Conservation (phyloP, 2,797 vertebrate genomes). For the Glossophaga mutica region DNA sequence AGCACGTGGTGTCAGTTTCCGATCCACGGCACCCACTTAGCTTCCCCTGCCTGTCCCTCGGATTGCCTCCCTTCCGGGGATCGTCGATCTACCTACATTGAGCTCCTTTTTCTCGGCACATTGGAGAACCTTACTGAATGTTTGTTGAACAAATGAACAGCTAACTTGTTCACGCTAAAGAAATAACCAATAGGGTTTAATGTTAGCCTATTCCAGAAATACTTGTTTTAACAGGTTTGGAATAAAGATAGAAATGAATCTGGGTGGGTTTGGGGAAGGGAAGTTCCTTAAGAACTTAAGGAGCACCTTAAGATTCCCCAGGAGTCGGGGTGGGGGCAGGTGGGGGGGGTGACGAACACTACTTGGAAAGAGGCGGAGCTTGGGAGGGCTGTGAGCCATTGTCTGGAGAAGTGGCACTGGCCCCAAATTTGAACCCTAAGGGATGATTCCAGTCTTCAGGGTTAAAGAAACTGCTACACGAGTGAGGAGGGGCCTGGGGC, state of each 20-base stretch:
- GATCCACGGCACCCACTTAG: accelerated
- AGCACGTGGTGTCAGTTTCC: not conserved
- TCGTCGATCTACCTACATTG: not conserved
- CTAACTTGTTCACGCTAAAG: not conserved
- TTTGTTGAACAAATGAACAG: not conserved
- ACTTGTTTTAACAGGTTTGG: not conserved
- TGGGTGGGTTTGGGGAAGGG: not conserved
- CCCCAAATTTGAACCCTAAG: not conserved
- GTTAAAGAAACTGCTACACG: not conserved
- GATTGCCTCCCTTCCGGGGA: not conserved
- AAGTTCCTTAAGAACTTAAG: not conserved
- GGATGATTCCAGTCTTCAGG: not conserved
- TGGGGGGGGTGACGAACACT: not conserved
- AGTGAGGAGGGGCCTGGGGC: not conserved
- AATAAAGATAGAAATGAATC: not conserved
- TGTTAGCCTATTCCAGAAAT: not conserved
- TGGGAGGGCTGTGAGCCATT: not conserved
- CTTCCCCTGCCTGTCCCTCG: not conserved
- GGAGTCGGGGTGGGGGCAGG: accelerated
- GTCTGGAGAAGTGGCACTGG: not conserved
- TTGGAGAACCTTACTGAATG: not conserved
- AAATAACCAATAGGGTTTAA: not conserved
- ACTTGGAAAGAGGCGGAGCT: not conserved
- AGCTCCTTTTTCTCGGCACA: not conserved
- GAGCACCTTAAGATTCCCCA: not conserved